Evolutionary conservation across 2,888 invertebrate genomes (phyloP), one percentile per base, ranked within the genome.

Genomic region (Drymonia ruficornis): DNA sequence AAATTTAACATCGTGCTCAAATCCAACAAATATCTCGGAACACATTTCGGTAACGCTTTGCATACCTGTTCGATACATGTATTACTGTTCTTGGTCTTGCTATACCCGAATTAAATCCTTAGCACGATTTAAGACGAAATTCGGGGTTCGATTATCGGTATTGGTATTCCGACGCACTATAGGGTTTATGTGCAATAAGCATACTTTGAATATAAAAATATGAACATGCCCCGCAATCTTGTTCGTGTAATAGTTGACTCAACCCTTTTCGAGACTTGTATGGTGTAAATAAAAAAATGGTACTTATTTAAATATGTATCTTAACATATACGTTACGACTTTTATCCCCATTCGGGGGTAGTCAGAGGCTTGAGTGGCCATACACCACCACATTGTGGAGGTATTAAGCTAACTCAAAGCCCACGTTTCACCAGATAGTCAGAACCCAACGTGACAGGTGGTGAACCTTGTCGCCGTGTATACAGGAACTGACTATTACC

Each of bases 11-110:
- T 44, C n/a, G 44, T 9, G 44, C 18, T 50, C 31, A 43, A 43
- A 50, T 42, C 3, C 15, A 23, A 43, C 19, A 48, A 48, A 23
- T 23, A 36, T 23, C 19, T 48, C 12, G 2, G 19, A 8, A 18
- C 16, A 13, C 51, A 46, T 46, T 45, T 52, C 38, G 31, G 28
- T 36, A 8, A 50, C 29, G 40, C 18, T 8, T 28, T 13, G 52
- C 38, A 40, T 52, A 29, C 18, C 40, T 50, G 15, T 42, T 18
- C 23, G 19, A 23, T 47, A 19, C 50, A 50, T 42, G 40, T 50
- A 50, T 53, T 53, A 53, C n/a, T 44, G 16, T 45, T 40, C 19
- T 53, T 47, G 40, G 29, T 42, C 50, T 43, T 31, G 40, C 18
- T 52, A 13, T 51, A 18, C 19, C 31, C 31, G 40, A 47, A 40